Evolutionary conservation across 2,888 invertebrate genomes (phyloP).

Genomic region (Caenorhabditis becei): DNA sequence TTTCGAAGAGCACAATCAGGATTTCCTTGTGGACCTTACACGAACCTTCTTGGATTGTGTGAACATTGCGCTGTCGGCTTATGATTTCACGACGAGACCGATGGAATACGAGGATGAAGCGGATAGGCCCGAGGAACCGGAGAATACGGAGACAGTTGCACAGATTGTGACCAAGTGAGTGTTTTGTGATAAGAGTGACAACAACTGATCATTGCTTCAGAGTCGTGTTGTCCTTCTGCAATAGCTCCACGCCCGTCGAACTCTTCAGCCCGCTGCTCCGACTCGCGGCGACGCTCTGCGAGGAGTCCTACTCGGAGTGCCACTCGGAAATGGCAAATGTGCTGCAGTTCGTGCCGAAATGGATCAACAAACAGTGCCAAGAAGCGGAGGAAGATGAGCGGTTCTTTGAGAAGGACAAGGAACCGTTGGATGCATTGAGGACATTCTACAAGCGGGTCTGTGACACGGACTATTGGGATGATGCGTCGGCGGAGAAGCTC

Average conservation of each 20-base stretch:
- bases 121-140: slow-evolving; percentile 1
- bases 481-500: background rate
- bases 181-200: background rate
- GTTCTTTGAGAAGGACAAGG: slow-evolving; percentile 14
- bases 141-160: slow-evolving; percentile 9
- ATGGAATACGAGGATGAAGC: slow-evolving; percentile 47
- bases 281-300: slow-evolving; percentile 38
- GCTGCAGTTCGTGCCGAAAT: slow-evolving; percentile 50
- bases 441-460: slow-evolving; percentile 25
- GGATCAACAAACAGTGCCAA: slow-evolving; percentile 40
- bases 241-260: slow-evolving; percentile 39
- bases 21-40: slow-evolving; percentile 34
- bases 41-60: slow-evolving; percentile 35
- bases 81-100: slow-evolving; percentile 34
- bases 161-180: slow-evolving; percentile 30
- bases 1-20: slow-evolving; percentile 26
- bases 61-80: slow-evolving; percentile 32
- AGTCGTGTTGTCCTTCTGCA: slow-evolving; percentile 43
- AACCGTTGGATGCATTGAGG: slow-evolving; percentile 31
- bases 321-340: slow-evolving; percentile 24
- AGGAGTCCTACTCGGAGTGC: slow-evolving; percentile 40
- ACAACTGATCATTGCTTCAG: slow-evolving; percentile 9
- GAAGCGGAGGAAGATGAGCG: slow-evolving; percentile 15
- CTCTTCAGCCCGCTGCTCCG: slow-evolving; percentile 27
- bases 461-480: slow-evolving; percentile 34